Conservation (phyloP, 2,888 invertebrate species). For the Scaptomyza reducta region DNA sequence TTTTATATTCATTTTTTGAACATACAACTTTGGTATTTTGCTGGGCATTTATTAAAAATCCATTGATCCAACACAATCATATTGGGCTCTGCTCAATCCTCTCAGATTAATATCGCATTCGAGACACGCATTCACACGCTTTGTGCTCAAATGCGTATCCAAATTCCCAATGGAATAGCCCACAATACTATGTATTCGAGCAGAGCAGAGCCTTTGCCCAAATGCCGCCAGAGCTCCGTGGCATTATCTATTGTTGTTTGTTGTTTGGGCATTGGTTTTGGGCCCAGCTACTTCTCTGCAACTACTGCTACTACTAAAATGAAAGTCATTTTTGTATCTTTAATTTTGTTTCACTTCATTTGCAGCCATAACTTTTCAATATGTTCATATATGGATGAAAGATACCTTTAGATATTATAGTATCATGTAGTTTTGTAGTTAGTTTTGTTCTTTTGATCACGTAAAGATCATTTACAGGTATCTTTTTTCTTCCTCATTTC, state of each 20-base stretch:
- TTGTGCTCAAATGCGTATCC: conserved; percentile 66
- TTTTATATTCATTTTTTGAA: conserved; percentile 23
- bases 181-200: conserved; percentile 12
- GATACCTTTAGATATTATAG: conserved; percentile 12
- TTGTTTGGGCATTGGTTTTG: conserved; percentile 21
- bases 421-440: conserved; percentile 16
- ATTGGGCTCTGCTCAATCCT: not conserved
- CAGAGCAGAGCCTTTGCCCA: conserved; percentile 33
- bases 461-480: conserved; percentile 4
- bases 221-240: conserved; percentile 28
- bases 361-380: conserved; percentile 52
- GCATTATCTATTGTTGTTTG: conserved; percentile 65
- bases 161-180: conserved; percentile 68
- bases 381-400: not conserved
- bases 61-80: conserved; percentile 48
- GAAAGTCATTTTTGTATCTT: conserved; percentile 80
- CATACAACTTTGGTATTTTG: conserved; percentile 10
- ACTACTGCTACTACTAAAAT: conserved; percentile 57
- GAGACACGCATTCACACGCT: conserved; percentile 75
- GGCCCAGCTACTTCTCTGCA: conserved; percentile 43
- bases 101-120: conserved; percentile 71
- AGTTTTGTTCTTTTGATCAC: conserved; percentile 13
- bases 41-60: conserved; percentile 70
- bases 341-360: conserved; percentile 66
- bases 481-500: too few relatives aligned